These are phyloP conservation scores for Carettochelys insculpta DNA, from an alignment of 2,113 vertebrate genomes.

Conservation along the genomic window DNA sequence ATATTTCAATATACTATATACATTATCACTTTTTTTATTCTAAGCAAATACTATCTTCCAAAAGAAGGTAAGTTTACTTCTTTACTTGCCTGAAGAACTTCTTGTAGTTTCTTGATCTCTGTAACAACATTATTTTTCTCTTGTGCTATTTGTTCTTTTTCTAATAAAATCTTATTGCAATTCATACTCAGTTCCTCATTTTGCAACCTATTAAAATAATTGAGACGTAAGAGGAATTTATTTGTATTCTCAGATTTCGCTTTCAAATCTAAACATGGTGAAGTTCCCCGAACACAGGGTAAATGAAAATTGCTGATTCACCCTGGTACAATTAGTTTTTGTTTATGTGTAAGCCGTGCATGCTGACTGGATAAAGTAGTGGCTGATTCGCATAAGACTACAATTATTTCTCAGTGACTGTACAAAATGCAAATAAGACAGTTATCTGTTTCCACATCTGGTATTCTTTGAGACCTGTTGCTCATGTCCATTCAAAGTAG, in stretches of 20 bases:
- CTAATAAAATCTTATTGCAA: conserved; percentile 76
- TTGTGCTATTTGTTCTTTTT: conserved; percentile 79
- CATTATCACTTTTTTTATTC: neutral
- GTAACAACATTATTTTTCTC: conserved; percentile 66
- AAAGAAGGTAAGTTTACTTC: conserved; percentile 7
- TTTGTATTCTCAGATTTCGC: neutral
- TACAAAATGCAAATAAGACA: neutral
- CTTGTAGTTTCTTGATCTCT: conserved; percentile 77
- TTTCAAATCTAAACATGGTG: neutral
- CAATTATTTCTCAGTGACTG: neutral
- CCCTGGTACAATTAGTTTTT: neutral
- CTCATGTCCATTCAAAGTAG: no score
- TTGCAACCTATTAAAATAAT: conserved; percentile 63
- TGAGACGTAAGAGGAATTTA: neutral
- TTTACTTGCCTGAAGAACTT: conserved; percentile 77
- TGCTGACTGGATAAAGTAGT: neutral
- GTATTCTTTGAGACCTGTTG: no score
- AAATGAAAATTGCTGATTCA: neutral
- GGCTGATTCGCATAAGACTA: neutral
- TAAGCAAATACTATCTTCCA: neutral
- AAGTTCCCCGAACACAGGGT: neutral
- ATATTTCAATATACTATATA: neutral
- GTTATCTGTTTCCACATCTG: no score
- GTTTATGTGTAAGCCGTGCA: neutral
- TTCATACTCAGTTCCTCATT: conserved; percentile 74